Conservation (phyloP, 2,888 invertebrate species). For the Rotaria socialis region DNA sequence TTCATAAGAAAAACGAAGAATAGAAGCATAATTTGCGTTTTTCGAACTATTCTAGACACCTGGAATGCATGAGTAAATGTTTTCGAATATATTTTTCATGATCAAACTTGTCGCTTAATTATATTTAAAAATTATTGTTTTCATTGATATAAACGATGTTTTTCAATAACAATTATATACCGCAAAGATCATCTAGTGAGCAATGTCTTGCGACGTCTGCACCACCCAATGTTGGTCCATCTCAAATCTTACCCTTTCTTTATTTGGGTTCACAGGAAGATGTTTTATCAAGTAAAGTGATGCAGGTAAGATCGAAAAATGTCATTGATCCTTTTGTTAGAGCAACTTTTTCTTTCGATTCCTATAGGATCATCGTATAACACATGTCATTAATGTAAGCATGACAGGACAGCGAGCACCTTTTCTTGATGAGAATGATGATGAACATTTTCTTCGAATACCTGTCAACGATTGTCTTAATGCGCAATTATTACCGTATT, state of each 20-base stretch:
- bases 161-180: neutral
- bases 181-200: neutral
- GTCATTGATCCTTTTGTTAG: too few relatives aligned
- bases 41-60: too few relatives aligned
- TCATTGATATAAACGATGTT: neutral
- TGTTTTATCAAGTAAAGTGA: slow-evolving; percentile 62
- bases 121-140: too few relatives aligned
- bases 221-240: slow-evolving; percentile 57
- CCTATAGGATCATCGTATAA: slow-evolving; percentile 58
- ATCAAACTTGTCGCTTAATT: too few relatives aligned
- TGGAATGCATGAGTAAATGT: too few relatives aligned
- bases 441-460: slow-evolving; percentile 64
- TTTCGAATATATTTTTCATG: too few relatives aligned
- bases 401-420: slow-evolving; percentile 63
- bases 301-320: slow-evolving; percentile 57
- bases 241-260: slow-evolving; percentile 64
- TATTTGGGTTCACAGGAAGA: slow-evolving; percentile 66
- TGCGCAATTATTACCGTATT: slow-evolving; percentile 64
- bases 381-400: slow-evolving; percentile 64
- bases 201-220: neutral
- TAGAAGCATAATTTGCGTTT: too few relatives aligned
- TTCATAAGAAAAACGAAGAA: too few relatives aligned
- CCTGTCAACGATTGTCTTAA: slow-evolving; percentile 66
- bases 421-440: slow-evolving; percentile 61
- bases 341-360: neutral